Evolutionary conservation across 1,140 invertebrate genomes (phyloP).

Genomic region (Magallana ariakensis): DNA sequence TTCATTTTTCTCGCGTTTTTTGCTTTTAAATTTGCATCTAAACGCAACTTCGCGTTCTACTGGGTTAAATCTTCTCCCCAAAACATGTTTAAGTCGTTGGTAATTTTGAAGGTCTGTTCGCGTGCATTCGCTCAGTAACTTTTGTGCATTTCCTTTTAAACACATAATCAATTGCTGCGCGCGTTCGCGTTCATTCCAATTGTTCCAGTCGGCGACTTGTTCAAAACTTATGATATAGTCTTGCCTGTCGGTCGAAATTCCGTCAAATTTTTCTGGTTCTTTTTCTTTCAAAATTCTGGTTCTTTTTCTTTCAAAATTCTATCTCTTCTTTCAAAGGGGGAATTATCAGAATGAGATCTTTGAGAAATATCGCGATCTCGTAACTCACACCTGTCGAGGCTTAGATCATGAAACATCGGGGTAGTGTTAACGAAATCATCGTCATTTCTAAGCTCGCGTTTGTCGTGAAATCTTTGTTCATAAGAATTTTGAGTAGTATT

Average conservation of each 20-base stretch:
- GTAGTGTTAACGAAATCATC: no score
- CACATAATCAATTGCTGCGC: constrained; percentile 44
- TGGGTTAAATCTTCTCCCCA: constrained; percentile 49
- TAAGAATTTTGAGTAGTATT: no score
- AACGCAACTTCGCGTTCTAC: constrained; percentile 47
- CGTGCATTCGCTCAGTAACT: constrained; percentile 39
- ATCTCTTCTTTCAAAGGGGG: no score
- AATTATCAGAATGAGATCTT: no score
- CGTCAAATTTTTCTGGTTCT: constrained; percentile 31
- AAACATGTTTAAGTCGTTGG: constrained; percentile 4
- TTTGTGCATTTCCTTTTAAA: constrained; percentile 47
- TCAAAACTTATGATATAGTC: constrained; percentile 44
- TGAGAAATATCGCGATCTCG: no score
- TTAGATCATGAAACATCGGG: no score
- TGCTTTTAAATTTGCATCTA: constrained; percentile 44
- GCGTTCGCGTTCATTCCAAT: constrained; percentile 29
- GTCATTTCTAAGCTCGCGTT: no score
- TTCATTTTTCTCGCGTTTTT: no score
- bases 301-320: neutral
- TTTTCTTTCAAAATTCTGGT: neutral
- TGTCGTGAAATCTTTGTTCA: no score
- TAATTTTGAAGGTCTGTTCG: constrained; percentile 13
- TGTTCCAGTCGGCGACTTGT: constrained; percentile 38
- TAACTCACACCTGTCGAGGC: no score
- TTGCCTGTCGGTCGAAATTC: constrained; percentile 32